Evolutionary conservation across 2,797 vertebrate species (phyloP).

Genomic region (Alcedo atthis): DNA sequence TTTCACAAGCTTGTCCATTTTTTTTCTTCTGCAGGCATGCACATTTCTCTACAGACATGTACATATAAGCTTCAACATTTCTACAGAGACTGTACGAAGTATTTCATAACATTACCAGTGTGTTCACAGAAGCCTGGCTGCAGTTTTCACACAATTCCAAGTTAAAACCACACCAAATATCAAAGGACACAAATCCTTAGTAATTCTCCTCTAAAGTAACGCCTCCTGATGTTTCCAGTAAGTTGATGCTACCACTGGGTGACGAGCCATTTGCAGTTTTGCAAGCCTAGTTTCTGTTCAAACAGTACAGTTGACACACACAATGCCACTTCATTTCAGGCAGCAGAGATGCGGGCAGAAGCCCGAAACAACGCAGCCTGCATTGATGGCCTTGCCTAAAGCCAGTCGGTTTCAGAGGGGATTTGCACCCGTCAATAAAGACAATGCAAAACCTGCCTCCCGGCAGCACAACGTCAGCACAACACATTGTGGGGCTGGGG

Average conservation of each 20-base stretch:
- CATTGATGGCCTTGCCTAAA: conserved; percentile 36
- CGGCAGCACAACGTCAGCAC: conserved; percentile 41
- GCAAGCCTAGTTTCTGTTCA: conserved; percentile 37
- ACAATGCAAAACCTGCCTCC: conserved; percentile 39
- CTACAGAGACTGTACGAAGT: not conserved
- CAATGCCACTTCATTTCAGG: conserved; percentile 30
- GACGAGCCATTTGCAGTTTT: not conserved
- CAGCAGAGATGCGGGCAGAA: conserved; percentile 36
- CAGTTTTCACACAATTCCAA: not conserved
- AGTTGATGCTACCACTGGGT: not conserved
- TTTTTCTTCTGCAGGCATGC: not conserved
- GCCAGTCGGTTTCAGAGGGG: not conserved
- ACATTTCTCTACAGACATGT: not conserved
- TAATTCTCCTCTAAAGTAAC: conserved; percentile 2
- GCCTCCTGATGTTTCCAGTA: conserved; percentile 32
- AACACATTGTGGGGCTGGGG: conserved; percentile 15
- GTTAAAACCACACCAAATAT: not conserved
- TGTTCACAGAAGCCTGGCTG: not conserved
- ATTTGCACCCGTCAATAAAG: conserved; percentile 17
- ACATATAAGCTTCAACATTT: not conserved
- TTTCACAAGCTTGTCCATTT: not conserved
- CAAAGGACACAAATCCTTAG: not conserved
- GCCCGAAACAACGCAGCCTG: not conserved
- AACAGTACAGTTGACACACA: not conserved
- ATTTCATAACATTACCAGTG: not conserved